A percentile compares a stretch with the other conserved stretches of the same genome.
Evolutionary conservation across 2,888 invertebrate genomes (phyloP).

Genomic region (Pachliopta kotzebuea): DNA sequence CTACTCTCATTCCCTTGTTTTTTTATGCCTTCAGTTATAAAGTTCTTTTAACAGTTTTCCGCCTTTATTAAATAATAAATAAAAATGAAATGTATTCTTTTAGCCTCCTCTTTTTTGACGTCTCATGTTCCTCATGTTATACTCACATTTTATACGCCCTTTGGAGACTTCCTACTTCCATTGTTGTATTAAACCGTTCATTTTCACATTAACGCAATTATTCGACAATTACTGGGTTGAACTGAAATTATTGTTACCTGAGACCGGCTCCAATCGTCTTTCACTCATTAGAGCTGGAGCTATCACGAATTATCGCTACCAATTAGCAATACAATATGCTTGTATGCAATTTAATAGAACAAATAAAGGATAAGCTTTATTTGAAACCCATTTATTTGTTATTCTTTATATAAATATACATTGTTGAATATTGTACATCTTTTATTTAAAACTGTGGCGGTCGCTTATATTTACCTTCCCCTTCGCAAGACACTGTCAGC

Average conservation of each 20-base stretch:
- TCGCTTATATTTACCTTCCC: constrained; percentile 51
- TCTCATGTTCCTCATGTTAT: constrained; percentile 6
- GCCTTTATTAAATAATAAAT: background rate
- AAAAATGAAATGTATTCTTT: background rate
- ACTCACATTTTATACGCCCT: constrained; percentile 39
- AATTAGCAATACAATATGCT: constrained; percentile 45
- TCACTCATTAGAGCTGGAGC: constrained; percentile 61
- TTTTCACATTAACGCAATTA: constrained; percentile 78
- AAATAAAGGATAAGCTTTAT: constrained; percentile 12
- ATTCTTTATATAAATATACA: background rate
- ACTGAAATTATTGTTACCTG: constrained; percentile 58
- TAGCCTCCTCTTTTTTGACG: background rate
- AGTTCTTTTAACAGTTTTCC: no score
- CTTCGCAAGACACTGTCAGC: constrained; percentile 54
- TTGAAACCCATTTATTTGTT: constrained; percentile 29
- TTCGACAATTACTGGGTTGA: constrained; percentile 73
- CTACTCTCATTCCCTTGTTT: no score
- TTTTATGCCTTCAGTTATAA: no score
- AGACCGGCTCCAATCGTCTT: constrained; percentile 62
- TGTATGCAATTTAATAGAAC: constrained; percentile 17
- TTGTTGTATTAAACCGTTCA: constrained; percentile 75
- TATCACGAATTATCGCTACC: constrained; percentile 62
- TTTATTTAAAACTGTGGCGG: constrained; percentile 42
- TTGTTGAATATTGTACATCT: constrained; percentile 29
- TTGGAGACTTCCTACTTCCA: constrained; percentile 62